phyloP scores from a whole-genome alignment of 2,113 vertebrate species.

The Leptocoma aspasia region DNA sequence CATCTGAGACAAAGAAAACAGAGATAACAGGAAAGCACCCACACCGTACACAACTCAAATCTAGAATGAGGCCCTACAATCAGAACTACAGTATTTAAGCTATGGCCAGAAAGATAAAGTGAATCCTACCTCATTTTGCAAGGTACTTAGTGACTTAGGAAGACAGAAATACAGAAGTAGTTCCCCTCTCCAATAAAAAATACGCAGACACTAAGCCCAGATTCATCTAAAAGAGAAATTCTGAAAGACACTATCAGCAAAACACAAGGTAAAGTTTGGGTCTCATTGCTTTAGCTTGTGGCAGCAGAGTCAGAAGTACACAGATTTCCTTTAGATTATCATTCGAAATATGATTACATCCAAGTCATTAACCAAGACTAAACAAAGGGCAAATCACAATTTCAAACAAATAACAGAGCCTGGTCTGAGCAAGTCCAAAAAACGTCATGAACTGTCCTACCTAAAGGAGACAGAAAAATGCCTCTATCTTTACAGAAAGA shows the following conservation, averaged over 20 bases:
- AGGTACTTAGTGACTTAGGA: background rate
- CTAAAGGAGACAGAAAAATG: background rate
- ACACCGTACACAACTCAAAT: background rate
- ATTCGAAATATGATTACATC: background rate
- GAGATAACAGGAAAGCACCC: background rate
- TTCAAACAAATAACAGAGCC: background rate
- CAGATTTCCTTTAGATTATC: background rate
- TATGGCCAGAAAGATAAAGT: background rate
- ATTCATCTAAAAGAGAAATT: background rate
- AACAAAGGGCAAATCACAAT: background rate
- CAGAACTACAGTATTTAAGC: background rate
- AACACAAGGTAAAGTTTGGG: background rate
- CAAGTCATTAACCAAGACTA: background rate
- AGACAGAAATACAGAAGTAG: background rate
- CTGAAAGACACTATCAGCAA: background rate
- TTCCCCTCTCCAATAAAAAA: background rate
- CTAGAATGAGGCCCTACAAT: background rate
- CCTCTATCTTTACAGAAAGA: background rate
- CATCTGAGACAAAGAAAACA: background rate
- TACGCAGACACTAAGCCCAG: background rate
- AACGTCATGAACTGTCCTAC: background rate
- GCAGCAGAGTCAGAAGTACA: background rate
- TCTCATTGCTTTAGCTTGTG: background rate
- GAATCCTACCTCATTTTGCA: background rate
- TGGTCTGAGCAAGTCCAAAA: background rate